These are phyloP conservation scores for Microtus ochrogaster DNA, from an alignment of 2,113 vertebrate species.

Conservation along the genomic window DNA sequence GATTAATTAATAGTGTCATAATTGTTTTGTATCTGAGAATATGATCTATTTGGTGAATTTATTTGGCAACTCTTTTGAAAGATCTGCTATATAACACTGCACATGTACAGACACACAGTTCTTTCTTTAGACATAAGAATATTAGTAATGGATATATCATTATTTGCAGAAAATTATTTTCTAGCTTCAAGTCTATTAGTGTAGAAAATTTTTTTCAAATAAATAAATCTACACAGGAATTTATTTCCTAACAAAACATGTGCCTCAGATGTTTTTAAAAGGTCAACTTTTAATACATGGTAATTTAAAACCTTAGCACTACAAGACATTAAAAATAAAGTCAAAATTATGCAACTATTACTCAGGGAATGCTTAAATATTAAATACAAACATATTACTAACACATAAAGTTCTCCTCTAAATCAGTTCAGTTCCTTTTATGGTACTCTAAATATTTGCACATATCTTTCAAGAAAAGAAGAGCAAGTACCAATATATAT, in stretches of 20 bases:
- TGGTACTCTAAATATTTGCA: background rate
- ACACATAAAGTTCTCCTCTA: background rate
- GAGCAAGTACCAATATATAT: background rate
- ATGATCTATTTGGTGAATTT: background rate
- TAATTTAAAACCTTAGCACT: background rate
- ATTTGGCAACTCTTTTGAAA: background rate
- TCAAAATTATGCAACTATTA: background rate
- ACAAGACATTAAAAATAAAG: background rate
- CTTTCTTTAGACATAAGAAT: background rate
- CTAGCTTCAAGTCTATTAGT: background rate
- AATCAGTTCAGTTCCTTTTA: background rate
- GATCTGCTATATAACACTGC: background rate
- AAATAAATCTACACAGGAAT: background rate
- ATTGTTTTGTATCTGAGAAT: background rate
- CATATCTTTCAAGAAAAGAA: background rate
- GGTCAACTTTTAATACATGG: background rate
- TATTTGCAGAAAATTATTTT: background rate
- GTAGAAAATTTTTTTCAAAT: background rate
- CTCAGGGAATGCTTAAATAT: background rate
- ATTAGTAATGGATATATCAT: background rate
- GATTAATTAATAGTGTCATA: background rate
- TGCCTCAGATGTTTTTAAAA: background rate
- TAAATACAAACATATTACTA: background rate
- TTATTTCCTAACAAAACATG: constrained; percentile 11
- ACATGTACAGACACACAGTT: background rate